Base-by-base conservation (phyloP, 2,797 vertebrate genomes). In the Aphelocoma californica region DNA sequence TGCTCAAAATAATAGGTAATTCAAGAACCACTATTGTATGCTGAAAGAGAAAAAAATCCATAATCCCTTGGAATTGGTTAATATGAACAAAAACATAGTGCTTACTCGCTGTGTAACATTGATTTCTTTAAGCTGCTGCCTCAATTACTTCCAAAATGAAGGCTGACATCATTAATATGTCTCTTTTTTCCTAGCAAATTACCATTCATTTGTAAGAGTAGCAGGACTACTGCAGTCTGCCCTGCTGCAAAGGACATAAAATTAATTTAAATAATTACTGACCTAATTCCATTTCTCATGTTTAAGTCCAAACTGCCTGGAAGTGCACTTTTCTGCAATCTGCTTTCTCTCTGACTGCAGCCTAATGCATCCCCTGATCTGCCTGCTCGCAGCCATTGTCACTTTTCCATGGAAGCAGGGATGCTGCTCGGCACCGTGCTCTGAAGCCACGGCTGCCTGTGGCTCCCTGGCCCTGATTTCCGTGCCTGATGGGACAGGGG, bases 61-160 rank as follows among this genome's bases (percentile, higher is more conserved):
- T 92, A 92, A 92, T 83, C 89, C 44, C 79, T 92, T 45, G 73
- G 67, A 94, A 94, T 24, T 95, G 90, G 65, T 89, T 94, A 92
- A 95, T 72, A 77, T 75, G 93, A 95, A 93, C 84, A 95, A 96
- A 97, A 95, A 45, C 88, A 87, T 15, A 86, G 53, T 40, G 84
- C 93, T 96, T 87, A 54, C 86, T 86, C 57, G 94, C 97, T 95
- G 51, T 92, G 91, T 87, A 93, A 91, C 96, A 97, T 93, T 92
- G 96, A 97, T 97, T 97, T 94, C 84, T 93, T 88, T 95, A 97
- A 97, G 96, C 87, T 85, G 87, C 92, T 90, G 80, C 92, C 92
- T 96, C 96, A 94, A 96, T 97, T 97, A 96, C 80, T 94, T 95
- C 79, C 58, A 90, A 95, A 96, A 95, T 2, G 56, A 87, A 90